A percentile compares a stretch with the other conserved stretches of the same genome.
phyloP scores from a whole-genome alignment of 2,113 vertebrate genomes.

The Oenanthe oenanthe region DNA sequence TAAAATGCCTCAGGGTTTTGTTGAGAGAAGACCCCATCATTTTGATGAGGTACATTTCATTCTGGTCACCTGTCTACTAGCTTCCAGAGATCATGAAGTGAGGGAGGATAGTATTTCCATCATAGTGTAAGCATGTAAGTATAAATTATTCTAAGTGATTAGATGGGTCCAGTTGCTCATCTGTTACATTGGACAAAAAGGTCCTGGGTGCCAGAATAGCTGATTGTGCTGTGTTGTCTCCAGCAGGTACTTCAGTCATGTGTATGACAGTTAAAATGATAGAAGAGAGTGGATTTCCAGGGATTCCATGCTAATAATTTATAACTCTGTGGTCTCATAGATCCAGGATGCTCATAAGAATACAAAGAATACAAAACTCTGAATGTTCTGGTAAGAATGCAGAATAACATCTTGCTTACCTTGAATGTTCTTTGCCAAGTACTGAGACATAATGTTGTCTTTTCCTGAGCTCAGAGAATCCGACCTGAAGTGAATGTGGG shows the following conservation, averaged over 20 bases:
- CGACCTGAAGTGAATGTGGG: not conserved
- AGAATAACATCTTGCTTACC: not conserved
- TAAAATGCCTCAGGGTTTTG: not conserved
- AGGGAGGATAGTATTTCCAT: not conserved
- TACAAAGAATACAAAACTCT: not conserved
- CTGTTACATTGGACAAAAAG: not conserved
- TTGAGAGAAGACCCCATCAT: not conserved
- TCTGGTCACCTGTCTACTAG: not conserved
- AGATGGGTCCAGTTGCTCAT: not conserved
- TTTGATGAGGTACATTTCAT: not conserved
- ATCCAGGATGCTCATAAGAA: not conserved
- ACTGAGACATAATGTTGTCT: not conserved
- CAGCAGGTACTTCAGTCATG: not conserved
- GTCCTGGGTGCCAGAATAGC: not conserved
- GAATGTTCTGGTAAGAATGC: not conserved
- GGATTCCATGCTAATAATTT: not conserved
- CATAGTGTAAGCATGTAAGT: not conserved
- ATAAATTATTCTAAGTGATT: not conserved
- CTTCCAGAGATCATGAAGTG: not conserved
- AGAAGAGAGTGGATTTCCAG: not conserved
- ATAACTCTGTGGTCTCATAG: not conserved
- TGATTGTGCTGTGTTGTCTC: not conserved
- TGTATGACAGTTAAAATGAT: not conserved
- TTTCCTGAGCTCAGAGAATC: not conserved
- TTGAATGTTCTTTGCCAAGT: not conserved